Base-by-base conservation (phyloP, 2,888 invertebrate species). In the Pammene aurita region DNA sequence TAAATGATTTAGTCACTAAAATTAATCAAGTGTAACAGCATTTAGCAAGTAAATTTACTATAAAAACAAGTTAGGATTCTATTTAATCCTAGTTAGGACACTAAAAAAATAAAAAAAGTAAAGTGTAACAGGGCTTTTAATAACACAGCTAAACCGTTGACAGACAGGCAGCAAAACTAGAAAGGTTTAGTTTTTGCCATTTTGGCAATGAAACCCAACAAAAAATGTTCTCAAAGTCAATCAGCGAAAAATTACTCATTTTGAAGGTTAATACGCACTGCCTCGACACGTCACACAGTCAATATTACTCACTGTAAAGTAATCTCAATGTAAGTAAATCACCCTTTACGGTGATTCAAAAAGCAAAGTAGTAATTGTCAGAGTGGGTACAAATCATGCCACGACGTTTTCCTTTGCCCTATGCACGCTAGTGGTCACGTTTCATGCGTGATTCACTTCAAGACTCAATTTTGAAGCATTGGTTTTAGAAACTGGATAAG, bases 271-370 rank as follows among this genome's bases (percentile, higher is more conserved):
- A 5, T n/a, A n/a, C n/a, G n/a, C n/a, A n/a, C n/a, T 50, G 9
- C 50, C 50, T 50, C 18, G 50, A 18, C 18, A 16, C 50, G 18
- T 50, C 26, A 26, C 50, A 18, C 18, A 18, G 18, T 50, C 9
- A 16, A 16, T 9, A 18, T 50, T 50, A 50, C 18, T 18, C 50
- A 50, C 18, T 1, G 13, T 35, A 55, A 35, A n/a, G n/a, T n/a
- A n/a, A n/a, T n/a, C n/a, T n/a, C n/a, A n/a, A n/a, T n/a, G n/a
- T 56, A 11, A 38, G 41, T 42, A 41, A 48, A 57, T 41, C 56
- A 18, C 18, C 18, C 13, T n/a, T 26, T 44, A 13, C 13, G 18
- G n/a, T 44, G 26, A 57, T 42, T 57, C 57, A 57, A 9, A 26
- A 5, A 16, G 2, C 9, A 16, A 9, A 0, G 10, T 26, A 26